Conservation (phyloP, 2,888 invertebrate genomes). For the Leptopilina syphax region DNA sequence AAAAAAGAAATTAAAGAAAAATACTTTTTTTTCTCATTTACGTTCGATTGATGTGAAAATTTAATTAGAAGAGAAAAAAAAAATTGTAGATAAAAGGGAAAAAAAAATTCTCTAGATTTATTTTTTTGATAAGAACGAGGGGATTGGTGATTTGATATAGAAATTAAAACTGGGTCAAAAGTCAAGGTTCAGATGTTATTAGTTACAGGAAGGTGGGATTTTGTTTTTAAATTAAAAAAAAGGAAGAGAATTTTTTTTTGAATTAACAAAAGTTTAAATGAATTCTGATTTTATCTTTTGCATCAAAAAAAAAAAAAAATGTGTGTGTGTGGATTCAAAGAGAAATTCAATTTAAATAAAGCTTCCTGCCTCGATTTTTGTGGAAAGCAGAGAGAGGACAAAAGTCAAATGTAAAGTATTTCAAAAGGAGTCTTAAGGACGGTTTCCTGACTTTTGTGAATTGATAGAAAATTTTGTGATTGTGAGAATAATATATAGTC, state of each 20-base stretch:
- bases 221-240: not conserved
- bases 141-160: not conserved
- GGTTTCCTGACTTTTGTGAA: constrained; percentile 30
- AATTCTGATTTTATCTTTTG: constrained; percentile 22
- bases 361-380: constrained; percentile 1
- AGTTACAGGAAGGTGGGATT: not conserved
- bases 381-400: not conserved
- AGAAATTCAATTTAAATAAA: constrained; percentile 32
- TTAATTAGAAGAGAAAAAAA: no score
- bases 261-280: constrained; percentile 7
- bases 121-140: not conserved
- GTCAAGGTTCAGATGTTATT: not conserved
- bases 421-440: constrained; percentile 19
- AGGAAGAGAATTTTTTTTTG: not conserved
- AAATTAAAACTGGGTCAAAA: not conserved
- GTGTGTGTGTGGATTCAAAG: not conserved
- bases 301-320: not conserved
- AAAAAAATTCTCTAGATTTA: not conserved
- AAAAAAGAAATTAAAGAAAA: no score
- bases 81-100: no score
- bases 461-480: constrained; percentile 14
- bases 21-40: no score
- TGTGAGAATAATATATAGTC: not conserved
- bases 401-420: constrained; percentile 18
- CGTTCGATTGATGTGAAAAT: no score